A percentile compares a stretch with the other conserved stretches of the same genome.
Conservation (phyloP, 2,888 invertebrate genomes). For the Oscheius sp. region DNA sequence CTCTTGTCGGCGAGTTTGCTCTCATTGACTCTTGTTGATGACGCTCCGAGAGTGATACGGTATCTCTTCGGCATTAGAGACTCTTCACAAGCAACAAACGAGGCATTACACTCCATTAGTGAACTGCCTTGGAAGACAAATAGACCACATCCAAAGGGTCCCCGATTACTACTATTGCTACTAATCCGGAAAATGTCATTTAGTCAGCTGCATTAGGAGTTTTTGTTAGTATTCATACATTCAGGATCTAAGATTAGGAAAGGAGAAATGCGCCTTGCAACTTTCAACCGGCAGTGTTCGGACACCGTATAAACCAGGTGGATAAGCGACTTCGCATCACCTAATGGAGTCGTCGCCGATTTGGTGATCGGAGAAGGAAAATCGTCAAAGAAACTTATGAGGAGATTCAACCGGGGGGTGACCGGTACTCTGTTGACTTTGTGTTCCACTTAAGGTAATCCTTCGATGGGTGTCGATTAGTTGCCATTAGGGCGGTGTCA, state of each 20-base stretch:
- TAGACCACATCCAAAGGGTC: slow-evolving; percentile 22
- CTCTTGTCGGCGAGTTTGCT: slow-evolving; percentile 28
- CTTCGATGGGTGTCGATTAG: slow-evolving; percentile 41
- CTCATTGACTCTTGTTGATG: slow-evolving; percentile 33
- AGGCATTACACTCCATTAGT: slow-evolving; percentile 35
- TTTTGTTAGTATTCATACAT: neutral
- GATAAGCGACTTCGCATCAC: slow-evolving; percentile 30
- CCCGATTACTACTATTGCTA: slow-evolving; percentile 24
- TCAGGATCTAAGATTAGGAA: neutral
- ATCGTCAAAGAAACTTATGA: neutral
- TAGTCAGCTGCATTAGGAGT: slow-evolving; percentile 4
- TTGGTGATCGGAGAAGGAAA: slow-evolving; percentile 26
- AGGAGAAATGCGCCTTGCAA: neutral
- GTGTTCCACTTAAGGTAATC: slow-evolving; percentile 35
- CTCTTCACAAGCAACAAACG: slow-evolving; percentile 32
- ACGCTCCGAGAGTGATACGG: slow-evolving; percentile 33
- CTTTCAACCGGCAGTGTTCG: neutral
- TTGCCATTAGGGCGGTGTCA: slow-evolving; percentile 40
- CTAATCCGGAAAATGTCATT: slow-evolving; percentile 31
- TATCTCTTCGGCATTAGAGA: slow-evolving; percentile 34
- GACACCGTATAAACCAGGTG: slow-evolving; percentile 29
- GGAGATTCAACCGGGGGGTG: neutral
- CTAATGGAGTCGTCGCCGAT: slow-evolving; percentile 33
- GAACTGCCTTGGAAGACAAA: slow-evolving; percentile 34
- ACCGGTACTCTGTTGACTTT: slow-evolving; percentile 29